Evolutionary conservation across 1,140 invertebrate species (phyloP), one percentile per base, ranked within the genome.

Genomic region (Oryzaephilus surinamensis): DNA sequence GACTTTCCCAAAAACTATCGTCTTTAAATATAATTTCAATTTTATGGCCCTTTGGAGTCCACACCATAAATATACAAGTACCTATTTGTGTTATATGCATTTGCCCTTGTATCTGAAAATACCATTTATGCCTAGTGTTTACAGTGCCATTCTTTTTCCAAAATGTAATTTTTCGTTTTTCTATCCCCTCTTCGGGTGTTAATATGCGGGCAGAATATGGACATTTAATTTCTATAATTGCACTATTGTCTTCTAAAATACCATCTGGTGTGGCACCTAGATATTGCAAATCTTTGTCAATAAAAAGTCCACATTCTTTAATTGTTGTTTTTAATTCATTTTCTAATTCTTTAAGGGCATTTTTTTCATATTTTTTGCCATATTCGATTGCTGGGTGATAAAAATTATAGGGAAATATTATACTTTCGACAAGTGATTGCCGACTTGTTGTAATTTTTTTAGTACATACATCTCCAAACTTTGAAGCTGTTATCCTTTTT

Each of bases 381-480:
- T n/a, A n/a, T n/a, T n/a, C n/a, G n/a, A n/a, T n/a, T n/a, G n/a
- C n/a, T n/a, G n/a, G n/a, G n/a, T n/a, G n/a, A n/a, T n/a, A n/a
- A n/a, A n/a, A n/a, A n/a, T n/a, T n/a, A n/a, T n/a, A n/a, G n/a
- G n/a, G n/a, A n/a, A n/a, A n/a, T n/a, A n/a, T n/a, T n/a, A n/a
- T n/a, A n/a, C n/a, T n/a, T n/a, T n/a, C n/a, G n/a, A n/a, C n/a
- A n/a, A n/a, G n/a, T n/a, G n/a, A n/a, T n/a, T n/a, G n/a, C n/a
- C n/a, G n/a, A n/a, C n/a, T 27, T 17, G 44, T 35, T 24, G 41
- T 32, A 3, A 50, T 53, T 14, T 10, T 43, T 34, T 45, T 16
- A 34, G 51, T 55, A 27, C 21, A 53, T 8, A 57, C 43, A 17
- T 45, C 19, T 33, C 52, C 49, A 37, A 57, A 57, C 48, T 54